Evolutionary conservation across 2,113 vertebrate genomes (phyloP), one percentile per base, ranked within the genome.

Genomic region (Scomber colias): DNA sequence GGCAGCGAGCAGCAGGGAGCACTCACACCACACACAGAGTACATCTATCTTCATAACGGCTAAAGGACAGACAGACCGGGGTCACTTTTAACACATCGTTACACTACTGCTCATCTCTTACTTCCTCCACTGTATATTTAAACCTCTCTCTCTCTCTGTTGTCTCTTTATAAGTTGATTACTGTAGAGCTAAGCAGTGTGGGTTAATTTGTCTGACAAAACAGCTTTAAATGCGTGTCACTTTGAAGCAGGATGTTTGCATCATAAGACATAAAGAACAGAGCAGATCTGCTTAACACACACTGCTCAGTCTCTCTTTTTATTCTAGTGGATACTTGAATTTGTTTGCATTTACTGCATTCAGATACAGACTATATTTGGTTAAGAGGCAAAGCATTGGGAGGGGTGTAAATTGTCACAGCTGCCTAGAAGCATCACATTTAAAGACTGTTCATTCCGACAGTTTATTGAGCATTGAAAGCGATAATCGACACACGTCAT

Each of bases 71-170:
- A 62, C 68, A 61, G 49, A 73, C 67, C 0, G 40, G 66, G 71
- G 75, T 70, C 76, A 73, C 68, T 80, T 85, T 79, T 44, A 79
- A 74, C 79, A 77, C 16, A 1, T 70, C 79, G 74, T 83, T 73
- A 63, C 63, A 45, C 71, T 16, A 21, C 61, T 45, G 3, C 56
- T 76, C 75, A 54, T 68, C 77, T 84, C 66, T 59, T 46, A 27
- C 49, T 70, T 60, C 46, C 60, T 21, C 27, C 15, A 17, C 17
- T 54, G 17, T 67, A 17, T 71, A 49, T 72, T 71, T 51, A 27
- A 44, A 54, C 15, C 12, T 35, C 31, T 35, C 31, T 35, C 31
- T 61, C 21, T 24, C 10, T 63, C 62, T 11, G 57, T 69, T 24
- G n/a, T 31, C 49, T 48, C 17, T n/a, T 2, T 21, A 53, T 16